These are phyloP conservation scores for Euleptes europaea DNA, from an alignment of 2,113 vertebrate genomes.

Conservation along the genomic window DNA sequence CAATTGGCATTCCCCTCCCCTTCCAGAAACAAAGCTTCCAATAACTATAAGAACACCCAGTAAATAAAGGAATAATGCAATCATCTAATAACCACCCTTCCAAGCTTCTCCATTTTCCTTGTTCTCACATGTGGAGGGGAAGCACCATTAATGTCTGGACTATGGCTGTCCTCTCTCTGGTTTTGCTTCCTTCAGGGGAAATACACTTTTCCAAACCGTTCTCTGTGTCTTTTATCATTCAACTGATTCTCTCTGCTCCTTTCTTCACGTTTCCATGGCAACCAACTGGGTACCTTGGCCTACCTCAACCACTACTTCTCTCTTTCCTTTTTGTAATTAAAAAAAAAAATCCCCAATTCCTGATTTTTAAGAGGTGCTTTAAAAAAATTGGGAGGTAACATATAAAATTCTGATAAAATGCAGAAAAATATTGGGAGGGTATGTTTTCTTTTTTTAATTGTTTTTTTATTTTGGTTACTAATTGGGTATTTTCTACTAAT, in stretches of 20 bases:
- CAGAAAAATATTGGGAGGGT: neutral
- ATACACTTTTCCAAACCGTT: conserved; percentile 50
- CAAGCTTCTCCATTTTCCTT: conserved; percentile 18
- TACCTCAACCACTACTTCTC: conserved; percentile 23
- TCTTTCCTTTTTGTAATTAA: conserved; percentile 49
- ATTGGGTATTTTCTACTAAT: conserved; percentile 6
- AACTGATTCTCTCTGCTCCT: conserved; percentile 34
- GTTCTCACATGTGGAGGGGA: conserved; percentile 31
- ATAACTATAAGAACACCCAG: conserved; percentile 28
- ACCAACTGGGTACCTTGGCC: conserved; percentile 67
- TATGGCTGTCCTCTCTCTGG: conserved; percentile 25
- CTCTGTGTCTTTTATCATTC: conserved; percentile 61
- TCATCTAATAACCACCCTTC: conserved; percentile 20
- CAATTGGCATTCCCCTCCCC: conserved; percentile 29
- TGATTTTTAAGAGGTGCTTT: conserved; percentile 22
- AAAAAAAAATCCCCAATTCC: conserved; percentile 37
- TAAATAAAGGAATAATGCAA: conserved; percentile 22
- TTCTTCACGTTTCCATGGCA: conserved; percentile 75
- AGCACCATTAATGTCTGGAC: conserved; percentile 30
- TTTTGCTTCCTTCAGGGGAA: conserved; percentile 76
- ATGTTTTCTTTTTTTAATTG: neutral
- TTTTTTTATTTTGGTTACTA: neutral
- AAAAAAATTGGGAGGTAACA: conserved; percentile 2
- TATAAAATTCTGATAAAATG: neutral
- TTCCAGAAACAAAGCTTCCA: conserved; percentile 28